Base-by-base conservation (phyloP, 2,113 vertebrate genomes). In the Aptenodytes patagonicus region DNA sequence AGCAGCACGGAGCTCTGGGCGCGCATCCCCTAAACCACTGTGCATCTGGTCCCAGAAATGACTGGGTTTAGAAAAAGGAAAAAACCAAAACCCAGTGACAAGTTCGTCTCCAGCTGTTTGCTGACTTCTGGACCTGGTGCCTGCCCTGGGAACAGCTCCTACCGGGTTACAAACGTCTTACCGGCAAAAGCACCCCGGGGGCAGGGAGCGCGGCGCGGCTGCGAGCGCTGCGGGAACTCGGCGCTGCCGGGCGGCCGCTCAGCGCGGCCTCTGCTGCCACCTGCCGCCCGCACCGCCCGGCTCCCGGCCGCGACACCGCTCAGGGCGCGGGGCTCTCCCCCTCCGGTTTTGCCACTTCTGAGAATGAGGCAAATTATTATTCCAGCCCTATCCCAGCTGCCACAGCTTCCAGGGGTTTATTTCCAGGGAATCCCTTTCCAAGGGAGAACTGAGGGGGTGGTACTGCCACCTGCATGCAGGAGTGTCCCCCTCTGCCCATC, bases 111-210 rank as follows among this genome's bases (percentile, higher is more conserved):
- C 51, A 9, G 19, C 36, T 46, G 28, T 14, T 28, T 11, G 49
- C 36, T 11, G 28, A 2, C 52, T 17, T 28, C 78, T 26, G 55
- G 29, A 31, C 13, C 20, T 3, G n/a, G 10, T 11, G 40, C 31
- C 21, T 25, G 10, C 8, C 46, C 3, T 8, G 40, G 11, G 13
- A 6, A 16, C 15, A 3, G 0, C 9, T 19, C 12, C 21, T 5
- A 1, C 7, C 3, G 10, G 13, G 22, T 11, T 25, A 4, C 34
- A 12, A 6, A 4, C 0, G 14, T 5, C 6, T 13, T 5, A 4
- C 6, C 34, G 26, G 42, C 21, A 28, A 8, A 84, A 75, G 52
- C 22, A 0, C 58, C 3, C 2, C 40, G 17, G 21, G 9, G 4
- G 3, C 36, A 2, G 24, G 62, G 25, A 40, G 60, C 46, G n/a